Percentiles rank a stretch among this genome's conserved stretches.
These are phyloP conservation scores for Chrysemys picta DNA, from an alignment of 2,113 vertebrate species.

Conservation along the genomic window DNA sequence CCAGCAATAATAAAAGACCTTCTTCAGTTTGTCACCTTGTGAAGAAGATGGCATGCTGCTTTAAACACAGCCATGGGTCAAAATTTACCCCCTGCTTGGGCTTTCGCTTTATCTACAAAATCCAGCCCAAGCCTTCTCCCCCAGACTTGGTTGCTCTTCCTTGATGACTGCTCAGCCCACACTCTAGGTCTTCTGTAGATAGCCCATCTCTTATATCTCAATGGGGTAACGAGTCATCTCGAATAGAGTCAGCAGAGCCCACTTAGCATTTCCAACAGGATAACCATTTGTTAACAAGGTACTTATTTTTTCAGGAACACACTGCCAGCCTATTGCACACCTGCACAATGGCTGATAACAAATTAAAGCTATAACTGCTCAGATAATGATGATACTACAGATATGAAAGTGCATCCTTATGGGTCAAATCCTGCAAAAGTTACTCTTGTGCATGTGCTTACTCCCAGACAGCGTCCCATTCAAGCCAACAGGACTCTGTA, in stretches of 20 bases:
- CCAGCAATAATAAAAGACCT: background rate
- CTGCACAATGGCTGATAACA: background rate
- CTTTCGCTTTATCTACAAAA: background rate
- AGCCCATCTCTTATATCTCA: background rate
- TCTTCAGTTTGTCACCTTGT: background rate
- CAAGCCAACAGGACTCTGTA: background rate
- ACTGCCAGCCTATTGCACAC: background rate
- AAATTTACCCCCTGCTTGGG: background rate
- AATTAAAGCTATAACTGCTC: background rate
- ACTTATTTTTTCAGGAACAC: background rate
- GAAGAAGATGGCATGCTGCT: fast-evolving
- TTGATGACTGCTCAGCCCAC: background rate
- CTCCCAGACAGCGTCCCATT: background rate
- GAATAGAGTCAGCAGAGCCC: background rate
- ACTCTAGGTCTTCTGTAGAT: fast-evolving
- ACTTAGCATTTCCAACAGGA: background rate
- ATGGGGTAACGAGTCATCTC: background rate
- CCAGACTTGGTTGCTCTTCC: background rate
- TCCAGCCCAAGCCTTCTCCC: background rate
- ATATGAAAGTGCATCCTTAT: background rate
- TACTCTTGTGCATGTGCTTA: slow-evolving; percentile 28
- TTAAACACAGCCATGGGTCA: background rate
- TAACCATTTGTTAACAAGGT: slow-evolving; percentile 9
- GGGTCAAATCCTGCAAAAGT: background rate
- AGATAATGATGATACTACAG: slow-evolving; percentile 11